Conservation (phyloP, 2,797 vertebrate species). For the Triplophysa bombifrons region DNA sequence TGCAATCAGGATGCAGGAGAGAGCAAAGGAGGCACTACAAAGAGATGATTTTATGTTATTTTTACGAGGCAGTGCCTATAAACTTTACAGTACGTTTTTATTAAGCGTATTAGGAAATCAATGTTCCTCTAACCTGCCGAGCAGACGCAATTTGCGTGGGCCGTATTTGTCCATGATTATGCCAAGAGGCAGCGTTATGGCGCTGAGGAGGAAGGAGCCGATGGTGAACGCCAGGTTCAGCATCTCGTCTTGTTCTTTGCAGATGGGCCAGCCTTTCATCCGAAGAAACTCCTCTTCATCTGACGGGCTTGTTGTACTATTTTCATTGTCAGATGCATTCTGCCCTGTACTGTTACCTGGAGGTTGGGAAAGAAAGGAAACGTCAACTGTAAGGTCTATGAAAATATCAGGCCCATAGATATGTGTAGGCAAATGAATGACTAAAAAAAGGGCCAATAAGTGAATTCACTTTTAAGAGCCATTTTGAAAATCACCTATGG, state of each 20-base stretch:
- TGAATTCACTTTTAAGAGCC: not conserved
- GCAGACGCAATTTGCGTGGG: constrained; percentile 91
- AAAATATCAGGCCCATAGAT: not conserved
- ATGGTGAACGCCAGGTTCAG: constrained; percentile 96
- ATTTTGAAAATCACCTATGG: not conserved
- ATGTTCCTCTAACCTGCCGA: constrained; percentile 85
- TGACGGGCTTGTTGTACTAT: constrained; percentile 27
- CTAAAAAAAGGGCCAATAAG: too few species aligned
- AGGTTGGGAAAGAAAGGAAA: not conserved
- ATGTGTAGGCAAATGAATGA: not conserved
- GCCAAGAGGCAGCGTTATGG: constrained; percentile 89
- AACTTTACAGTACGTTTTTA: not conserved
- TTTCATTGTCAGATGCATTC: constrained; percentile 58
- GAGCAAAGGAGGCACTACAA: constrained; percentile 89
- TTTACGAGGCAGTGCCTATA: not conserved
- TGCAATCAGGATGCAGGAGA: constrained; percentile 94
- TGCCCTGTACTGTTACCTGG: constrained; percentile 69
- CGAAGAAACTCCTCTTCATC: constrained; percentile 61
- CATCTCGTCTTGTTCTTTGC: constrained; percentile 93
- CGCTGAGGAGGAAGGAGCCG: constrained; percentile 96
- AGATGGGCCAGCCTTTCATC: constrained; percentile 83
- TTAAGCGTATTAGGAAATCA: not conserved
- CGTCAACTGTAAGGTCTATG: not conserved
- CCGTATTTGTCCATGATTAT: constrained; percentile 99
- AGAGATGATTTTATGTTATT: constrained; percentile 35